Base-by-base conservation (phyloP, 2,797 vertebrate genomes). In the Ceryle rudis region DNA sequence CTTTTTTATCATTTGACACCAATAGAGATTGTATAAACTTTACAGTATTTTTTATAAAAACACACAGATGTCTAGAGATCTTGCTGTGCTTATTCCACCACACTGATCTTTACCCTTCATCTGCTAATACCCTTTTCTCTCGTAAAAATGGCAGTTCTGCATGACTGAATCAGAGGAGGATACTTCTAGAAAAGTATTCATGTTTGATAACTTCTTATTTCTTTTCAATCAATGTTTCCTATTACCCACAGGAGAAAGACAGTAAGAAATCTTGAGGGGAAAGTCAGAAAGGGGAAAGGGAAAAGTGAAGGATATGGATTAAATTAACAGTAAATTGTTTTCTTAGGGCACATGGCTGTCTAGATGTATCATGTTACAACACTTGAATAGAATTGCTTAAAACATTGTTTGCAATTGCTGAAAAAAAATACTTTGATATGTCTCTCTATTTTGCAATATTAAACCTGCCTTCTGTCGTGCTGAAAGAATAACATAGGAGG, bases 131-230 rank as follows among this genome's bases (percentile, higher is more conserved):
- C 6, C 3, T 8, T 44, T 85, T 81, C 19, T 66, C 22, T 87
- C 72, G 67, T 44, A 90, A 94, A 94, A 93, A 90, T 55, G 11
- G 21, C 42, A 70, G 39, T 77, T 92, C 74, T 71, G 52, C 47
- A 64, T 73, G n/a, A 87, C 35, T 67, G 61, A 83, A 55, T 83
- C 37, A 60, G 41, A 35, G 55, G 14, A 82, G 39, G n/a, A 52
- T 46, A 51, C 31, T 77, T 85, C 41, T 8, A 82, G 60, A 42
- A 77, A 82, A 80, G 21, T 58, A 58, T 13, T 61, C 5, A 17
- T 31, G 23, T 62, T 86, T 73, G 33, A 69, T 51, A 92, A 73
- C 19, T 73, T 72, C 33, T 70, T 44, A 35, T 31, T 39, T 75
- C 9, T 72, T 75, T 75, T 13, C 25, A 67, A 20, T 44, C 55